These are phyloP conservation scores for Eupeodes luniger DNA, from an alignment of 2,888 invertebrate species.

Conservation along the genomic window DNA sequence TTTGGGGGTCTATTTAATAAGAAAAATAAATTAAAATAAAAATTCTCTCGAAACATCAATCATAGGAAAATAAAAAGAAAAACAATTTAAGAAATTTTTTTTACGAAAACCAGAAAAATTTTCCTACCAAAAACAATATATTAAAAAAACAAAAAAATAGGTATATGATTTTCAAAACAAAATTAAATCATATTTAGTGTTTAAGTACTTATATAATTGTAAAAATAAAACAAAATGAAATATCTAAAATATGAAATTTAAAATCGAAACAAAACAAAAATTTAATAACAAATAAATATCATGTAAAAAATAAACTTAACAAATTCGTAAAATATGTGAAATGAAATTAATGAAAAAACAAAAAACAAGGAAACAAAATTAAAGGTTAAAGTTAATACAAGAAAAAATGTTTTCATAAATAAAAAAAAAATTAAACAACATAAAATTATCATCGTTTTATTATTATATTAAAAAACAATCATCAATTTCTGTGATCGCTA, in stretches of 20 bases:
- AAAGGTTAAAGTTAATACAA: slow-evolving; percentile 54
- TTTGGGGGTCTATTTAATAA: slow-evolving; percentile 40
- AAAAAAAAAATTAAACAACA: slow-evolving; percentile 45
- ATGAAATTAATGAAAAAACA: slow-evolving; percentile 40
- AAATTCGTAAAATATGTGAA: slow-evolving; percentile 67
- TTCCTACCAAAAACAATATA: slow-evolving; percentile 57
- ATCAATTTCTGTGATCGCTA: slow-evolving; percentile 67
- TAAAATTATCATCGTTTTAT: slow-evolving; percentile 55
- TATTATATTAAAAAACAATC: slow-evolving; percentile 25
- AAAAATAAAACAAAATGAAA: slow-evolving; percentile 61
- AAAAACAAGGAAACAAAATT: slow-evolving; percentile 33
- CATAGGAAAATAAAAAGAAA: slow-evolving; percentile 50
- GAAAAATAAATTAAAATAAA: slow-evolving; percentile 1
- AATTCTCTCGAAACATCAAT: slow-evolving; percentile 63
- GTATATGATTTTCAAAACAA: slow-evolving; percentile 28
- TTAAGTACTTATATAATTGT: slow-evolving; percentile 65
- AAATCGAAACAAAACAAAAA: slow-evolving; percentile 9
- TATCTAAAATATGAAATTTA: slow-evolving; percentile 28
- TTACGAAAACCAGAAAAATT: slow-evolving; percentile 64
- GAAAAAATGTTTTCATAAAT: slow-evolving; percentile 77
- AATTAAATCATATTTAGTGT: slow-evolving; percentile 63
- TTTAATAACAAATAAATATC: slow-evolving; percentile 48
- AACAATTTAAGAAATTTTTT: slow-evolving; percentile 67
- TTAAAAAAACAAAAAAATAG: slow-evolving; percentile 26
- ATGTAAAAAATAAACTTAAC: slow-evolving; percentile 64